Percentiles rank a stretch among this genome's conserved stretches.
These are phyloP conservation scores for Tichodroma muraria DNA, from an alignment of 2,113 vertebrate species.

Conservation along the genomic window DNA sequence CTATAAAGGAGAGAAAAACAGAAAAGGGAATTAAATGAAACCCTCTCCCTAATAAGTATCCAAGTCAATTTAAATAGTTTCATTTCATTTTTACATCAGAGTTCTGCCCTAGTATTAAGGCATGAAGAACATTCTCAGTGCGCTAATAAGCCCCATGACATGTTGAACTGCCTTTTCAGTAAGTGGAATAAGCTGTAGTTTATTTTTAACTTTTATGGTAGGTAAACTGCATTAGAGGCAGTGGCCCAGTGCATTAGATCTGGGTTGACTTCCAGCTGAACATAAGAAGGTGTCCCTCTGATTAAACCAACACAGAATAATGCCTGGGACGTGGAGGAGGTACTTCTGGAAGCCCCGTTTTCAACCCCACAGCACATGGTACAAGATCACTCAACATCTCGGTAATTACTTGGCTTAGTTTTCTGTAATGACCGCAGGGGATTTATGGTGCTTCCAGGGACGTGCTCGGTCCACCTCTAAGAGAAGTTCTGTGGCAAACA, in stretches of 20 bases:
- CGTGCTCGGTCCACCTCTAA: not conserved
- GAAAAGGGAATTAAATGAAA: slow-evolving; percentile 45
- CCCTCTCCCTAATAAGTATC: slow-evolving; percentile 48
- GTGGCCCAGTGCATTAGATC: not conserved
- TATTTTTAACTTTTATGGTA: slow-evolving; percentile 36
- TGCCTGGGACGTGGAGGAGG: not conserved
- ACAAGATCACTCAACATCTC: not conserved
- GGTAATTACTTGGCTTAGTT: not conserved
- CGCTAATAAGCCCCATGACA: slow-evolving; percentile 45
- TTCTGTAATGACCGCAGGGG: not conserved
- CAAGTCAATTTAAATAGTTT: slow-evolving; percentile 57
- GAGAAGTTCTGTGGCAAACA: not conserved
- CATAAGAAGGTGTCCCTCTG: not conserved
- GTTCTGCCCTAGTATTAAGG: slow-evolving; percentile 43
- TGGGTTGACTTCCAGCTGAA: not conserved
- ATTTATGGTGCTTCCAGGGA: not conserved
- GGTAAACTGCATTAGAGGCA: not conserved
- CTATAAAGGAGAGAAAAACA: slow-evolving; percentile 18
- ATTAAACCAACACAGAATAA: not conserved
- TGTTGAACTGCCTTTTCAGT: slow-evolving; percentile 12
- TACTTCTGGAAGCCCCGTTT: not conserved
- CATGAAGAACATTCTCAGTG: slow-evolving; percentile 47
- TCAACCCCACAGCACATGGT: not conserved
- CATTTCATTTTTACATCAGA: slow-evolving; percentile 56
- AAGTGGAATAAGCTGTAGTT: not conserved